Percentiles rank a stretch among this genome's conserved stretches.
phyloP scores from a whole-genome alignment of 2,113 vertebrate species.

The Limnothrissa miodon region DNA sequence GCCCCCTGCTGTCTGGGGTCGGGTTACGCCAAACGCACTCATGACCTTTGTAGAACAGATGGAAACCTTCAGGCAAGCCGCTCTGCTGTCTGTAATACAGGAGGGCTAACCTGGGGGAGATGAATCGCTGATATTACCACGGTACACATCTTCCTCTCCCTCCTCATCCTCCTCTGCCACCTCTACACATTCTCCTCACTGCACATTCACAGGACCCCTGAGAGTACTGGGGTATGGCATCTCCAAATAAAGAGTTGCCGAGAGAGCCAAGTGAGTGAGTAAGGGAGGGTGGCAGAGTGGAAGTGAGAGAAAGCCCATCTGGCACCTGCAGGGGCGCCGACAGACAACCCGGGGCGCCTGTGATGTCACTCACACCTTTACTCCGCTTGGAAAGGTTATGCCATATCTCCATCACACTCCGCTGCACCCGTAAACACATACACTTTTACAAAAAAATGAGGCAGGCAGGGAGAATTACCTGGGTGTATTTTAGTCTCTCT shows the following conservation, averaged over 20 bases:
- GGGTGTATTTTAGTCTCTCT: no score
- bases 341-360: not conserved
- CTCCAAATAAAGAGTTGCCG: not conserved
- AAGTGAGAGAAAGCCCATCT: not conserved
- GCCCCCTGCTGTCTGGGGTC: slow-evolving; percentile 25
- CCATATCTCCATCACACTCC: not conserved
- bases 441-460: not conserved
- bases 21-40: slow-evolving; percentile 23
- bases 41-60: not conserved
- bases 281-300: not conserved
- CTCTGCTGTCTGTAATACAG: slow-evolving; percentile 46
- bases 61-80: slow-evolving; percentile 33
- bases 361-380: not conserved
- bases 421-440: not conserved
- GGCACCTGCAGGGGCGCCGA: not conserved
- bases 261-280: not conserved
- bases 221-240: not conserved
- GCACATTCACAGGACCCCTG: not conserved
- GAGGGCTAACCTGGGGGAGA: slow-evolving; percentile 62
- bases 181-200: not conserved
- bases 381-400: not conserved
- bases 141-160: not conserved
- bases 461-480: not conserved
- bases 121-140: slow-evolving; percentile 56
- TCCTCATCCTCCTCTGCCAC: not conserved